Evolutionary conservation across 2,113 vertebrate species (phyloP), one percentile per base, ranked within the genome.

Genomic region (Alethe castanea): DNA sequence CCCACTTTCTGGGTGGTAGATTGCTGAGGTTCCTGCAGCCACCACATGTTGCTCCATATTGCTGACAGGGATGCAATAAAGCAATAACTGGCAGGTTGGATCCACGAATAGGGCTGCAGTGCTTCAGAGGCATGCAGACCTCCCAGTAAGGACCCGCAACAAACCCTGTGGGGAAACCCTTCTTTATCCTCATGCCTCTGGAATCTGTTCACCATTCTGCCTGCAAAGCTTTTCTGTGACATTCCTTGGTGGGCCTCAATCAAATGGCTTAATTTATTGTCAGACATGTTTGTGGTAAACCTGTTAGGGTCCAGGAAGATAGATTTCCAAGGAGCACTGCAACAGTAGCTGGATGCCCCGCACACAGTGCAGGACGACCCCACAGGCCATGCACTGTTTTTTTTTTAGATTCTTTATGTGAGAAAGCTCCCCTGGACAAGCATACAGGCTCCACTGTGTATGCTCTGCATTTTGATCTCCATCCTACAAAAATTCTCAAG

Each of bases 391-490:
- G 81, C 11, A 28, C 14, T 60, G 64, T 29, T 66, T 47, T 73
- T 47, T 50, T 52, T 52, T 52, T 48, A 65, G n/a, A 33, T 62
- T 92, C 50, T 56, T 86, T 72, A 53, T 74, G n/a, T 56, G 48
- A 87, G 44, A 91, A 78, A 88, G 50, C 66, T 74, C 61, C 81
- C 44, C 38, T 81, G 54, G 45, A 88, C 35, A 69, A 77, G 70
- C 47, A 69, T 33, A 92, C 66, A 94, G 97, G 98, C 96, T 97
- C 97, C 57, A 92, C 78, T 90, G 74, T 91, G 74, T 44, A 95
- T 96, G 94, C 85, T 98, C 94, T 97, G 76, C 98, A 97, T 98
- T 98, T 98, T 98, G 83, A 94, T 98, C 98, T 98, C 66, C 78
- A 95, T 47, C 72, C 91, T 97, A 90, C 83, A 86, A 80, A 96